Percentiles rank a stretch among this genome's conserved stretches.
Evolutionary conservation across 2,888 invertebrate species (phyloP).

Genomic region (Eilema griseolum): DNA sequence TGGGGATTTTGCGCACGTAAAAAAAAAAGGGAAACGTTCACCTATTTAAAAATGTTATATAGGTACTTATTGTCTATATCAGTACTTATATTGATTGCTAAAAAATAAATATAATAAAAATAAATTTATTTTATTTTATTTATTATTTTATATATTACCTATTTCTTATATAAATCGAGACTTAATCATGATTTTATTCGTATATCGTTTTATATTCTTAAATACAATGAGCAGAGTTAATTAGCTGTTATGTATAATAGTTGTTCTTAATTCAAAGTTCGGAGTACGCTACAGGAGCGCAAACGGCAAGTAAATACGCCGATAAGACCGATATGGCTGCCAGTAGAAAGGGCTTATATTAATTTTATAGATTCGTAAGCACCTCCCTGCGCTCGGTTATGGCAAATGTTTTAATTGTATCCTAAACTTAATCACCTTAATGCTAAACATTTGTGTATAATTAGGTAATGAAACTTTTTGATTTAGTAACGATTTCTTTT

Average conservation of each 20-base stretch:
- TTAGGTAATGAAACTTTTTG: too few species aligned
- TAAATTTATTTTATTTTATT: too few species aligned
- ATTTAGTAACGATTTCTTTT: not conserved
- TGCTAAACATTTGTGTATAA: not conserved
- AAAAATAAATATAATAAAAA: too few species aligned
- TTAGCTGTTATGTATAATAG: not conserved
- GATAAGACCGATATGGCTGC: not conserved
- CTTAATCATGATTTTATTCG: not conserved
- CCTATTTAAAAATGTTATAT: too few species aligned
- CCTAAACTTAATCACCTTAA: not conserved
- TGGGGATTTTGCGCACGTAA: too few species aligned
- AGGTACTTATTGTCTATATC: too few species aligned
- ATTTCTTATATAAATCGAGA: too few species aligned
- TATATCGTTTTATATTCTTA: not conserved
- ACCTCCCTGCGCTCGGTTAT: not conserved
- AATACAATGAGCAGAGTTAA: not conserved
- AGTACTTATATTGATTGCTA: too few species aligned
- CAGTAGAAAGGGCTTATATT: not conserved
- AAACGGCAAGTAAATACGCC: not conserved
- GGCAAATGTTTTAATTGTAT: conserved; percentile 3
- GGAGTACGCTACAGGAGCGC: not conserved
- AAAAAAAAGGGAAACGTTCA: too few species aligned
- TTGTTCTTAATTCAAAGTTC: not conserved
- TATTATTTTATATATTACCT: too few species aligned
- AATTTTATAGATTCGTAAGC: conserved; percentile 2